A percentile compares a stretch with the other conserved stretches of the same genome.
These are phyloP conservation scores for Noctua janthina DNA, from an alignment of 2,888 invertebrate genomes.

Conservation along the genomic window DNA sequence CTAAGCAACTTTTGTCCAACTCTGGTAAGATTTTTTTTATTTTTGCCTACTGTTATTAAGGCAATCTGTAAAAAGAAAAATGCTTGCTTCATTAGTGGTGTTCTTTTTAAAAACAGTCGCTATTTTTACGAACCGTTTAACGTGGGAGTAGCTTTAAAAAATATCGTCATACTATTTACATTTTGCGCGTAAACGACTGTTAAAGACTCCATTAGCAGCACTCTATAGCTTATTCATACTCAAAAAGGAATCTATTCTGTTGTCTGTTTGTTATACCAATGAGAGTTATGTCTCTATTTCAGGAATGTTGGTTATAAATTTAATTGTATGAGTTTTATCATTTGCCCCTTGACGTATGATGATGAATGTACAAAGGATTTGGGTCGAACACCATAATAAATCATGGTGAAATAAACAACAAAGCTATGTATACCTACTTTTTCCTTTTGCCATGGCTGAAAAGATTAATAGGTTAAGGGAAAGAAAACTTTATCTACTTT, in stretches of 20 bases:
- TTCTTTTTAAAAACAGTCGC: neutral
- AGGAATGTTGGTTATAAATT: constrained; percentile 56
- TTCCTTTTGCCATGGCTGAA: constrained; percentile 19
- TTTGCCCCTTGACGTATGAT: constrained; percentile 43
- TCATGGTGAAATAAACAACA: constrained; percentile 55
- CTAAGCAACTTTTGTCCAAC: neutral
- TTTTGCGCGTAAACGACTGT: constrained; percentile 8
- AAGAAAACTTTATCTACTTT: constrained; percentile 8
- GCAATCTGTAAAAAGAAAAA: neutral
- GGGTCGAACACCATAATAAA: constrained; percentile 60
- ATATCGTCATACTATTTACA: constrained; percentile 24
- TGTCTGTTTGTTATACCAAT: constrained; percentile 50
- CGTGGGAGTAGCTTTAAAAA: constrained; percentile 25
- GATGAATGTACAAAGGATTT: constrained; percentile 55
- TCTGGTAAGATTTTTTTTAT: neutral
- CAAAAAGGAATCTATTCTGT: constrained; percentile 28
- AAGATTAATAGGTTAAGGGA: constrained; percentile 38
- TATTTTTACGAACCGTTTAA: neutral
- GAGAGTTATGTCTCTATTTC: constrained; percentile 61
- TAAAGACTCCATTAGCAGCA: constrained; percentile 30
- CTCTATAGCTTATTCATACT: constrained; percentile 52
- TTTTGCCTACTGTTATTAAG: neutral
- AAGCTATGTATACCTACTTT: constrained; percentile 19
- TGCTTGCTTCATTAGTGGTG: neutral
- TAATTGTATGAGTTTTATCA: constrained; percentile 62